Percentiles rank a stretch among this genome's conserved stretches.
phyloP scores from a whole-genome alignment of 2,888 invertebrate genomes.

The Thecophora atra region DNA sequence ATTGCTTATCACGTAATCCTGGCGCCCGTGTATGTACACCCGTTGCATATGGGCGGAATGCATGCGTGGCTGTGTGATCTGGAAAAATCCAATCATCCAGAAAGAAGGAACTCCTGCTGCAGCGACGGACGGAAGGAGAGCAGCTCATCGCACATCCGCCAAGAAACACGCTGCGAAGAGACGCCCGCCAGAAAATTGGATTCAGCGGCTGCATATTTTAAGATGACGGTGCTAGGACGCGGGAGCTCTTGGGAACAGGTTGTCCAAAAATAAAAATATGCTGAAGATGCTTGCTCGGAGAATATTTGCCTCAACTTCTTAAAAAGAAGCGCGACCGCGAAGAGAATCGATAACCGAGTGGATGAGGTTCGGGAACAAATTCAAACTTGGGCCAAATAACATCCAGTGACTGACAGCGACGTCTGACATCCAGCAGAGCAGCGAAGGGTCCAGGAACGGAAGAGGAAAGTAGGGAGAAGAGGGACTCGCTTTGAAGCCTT shows the following conservation, averaged over 20 bases:
- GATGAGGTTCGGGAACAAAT: too few species aligned
- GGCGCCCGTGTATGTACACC: neutral
- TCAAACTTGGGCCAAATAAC: too few species aligned
- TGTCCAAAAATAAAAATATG: slow-evolving; percentile 16
- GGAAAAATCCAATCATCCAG: slow-evolving; percentile 19
- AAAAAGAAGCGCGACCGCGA: neutral
- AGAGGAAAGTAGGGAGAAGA: too few species aligned
- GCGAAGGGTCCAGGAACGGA: too few species aligned
- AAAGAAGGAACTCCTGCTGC: neutral
- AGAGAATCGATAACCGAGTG: too few species aligned
- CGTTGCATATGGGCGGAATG: neutral
- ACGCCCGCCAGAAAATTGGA: slow-evolving; percentile 29
- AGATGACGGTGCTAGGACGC: slow-evolving; percentile 1
- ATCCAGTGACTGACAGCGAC: too few species aligned
- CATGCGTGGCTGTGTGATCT: neutral
- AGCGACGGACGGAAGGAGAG: neutral
- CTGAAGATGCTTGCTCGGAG: slow-evolving; percentile 10
- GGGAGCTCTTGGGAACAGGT: neutral
- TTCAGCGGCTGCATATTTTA: slow-evolving; percentile 35
- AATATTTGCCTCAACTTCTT: neutral
- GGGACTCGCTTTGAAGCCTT: too few species aligned
- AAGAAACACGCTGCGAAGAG: slow-evolving; percentile 9
- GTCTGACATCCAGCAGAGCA: too few species aligned
- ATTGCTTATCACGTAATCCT: slow-evolving; percentile 18
- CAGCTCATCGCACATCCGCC: neutral